Evolutionary conservation across 2,888 invertebrate species (phyloP), one percentile per base, ranked within the genome.

Genomic region (Tetheella fluctuosa): DNA sequence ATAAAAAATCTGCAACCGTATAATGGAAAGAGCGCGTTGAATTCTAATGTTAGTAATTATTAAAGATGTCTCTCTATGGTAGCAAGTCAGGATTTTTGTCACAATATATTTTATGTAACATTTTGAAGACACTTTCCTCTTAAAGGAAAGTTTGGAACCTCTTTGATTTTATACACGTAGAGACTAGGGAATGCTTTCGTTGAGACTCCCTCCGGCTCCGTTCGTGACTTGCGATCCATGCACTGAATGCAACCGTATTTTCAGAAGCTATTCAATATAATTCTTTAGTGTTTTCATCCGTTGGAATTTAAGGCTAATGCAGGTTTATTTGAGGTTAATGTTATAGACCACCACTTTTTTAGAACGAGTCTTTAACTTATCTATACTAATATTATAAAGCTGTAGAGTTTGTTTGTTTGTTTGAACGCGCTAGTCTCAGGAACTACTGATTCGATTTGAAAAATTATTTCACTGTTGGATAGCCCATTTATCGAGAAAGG

Each of bases 201-300:
- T 23, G 48, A 54, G 53, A 60, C 7, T 67, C 64, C 59, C 65
- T 68, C 59, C 17, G n/a, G 17, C 17, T 17, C n/a, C 20, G 20
- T 48, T n/a, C 76, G 76, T 74, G 74, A 74, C 70, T 71, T 34
- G 64, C 61, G 55, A 60, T 69, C 58, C 75, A 74, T 73, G 67
- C 68, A 61, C 58, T 59, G 56, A 54, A 13, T 70, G 72, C 74
- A 74, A 59, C 60, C 42, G n/a, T 28, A 8, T 37, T 37, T 55
- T 34, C 34, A 55, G 20, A 17, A 10, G 48, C 17, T 10, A 20
- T 48, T 20, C 4, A n/a, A n/a, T 20, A 6, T 10, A 20, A 15
- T 15, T 48, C 1, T 42, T 6, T 42, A 6, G 20, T 2, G 20
- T 20, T n/a, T 39, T n/a, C 10, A 48, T n/a, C 17, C 48, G 48